Base-by-base conservation (phyloP, 2,113 vertebrate genomes). In the Tretioscincus oriximinensis region DNA sequence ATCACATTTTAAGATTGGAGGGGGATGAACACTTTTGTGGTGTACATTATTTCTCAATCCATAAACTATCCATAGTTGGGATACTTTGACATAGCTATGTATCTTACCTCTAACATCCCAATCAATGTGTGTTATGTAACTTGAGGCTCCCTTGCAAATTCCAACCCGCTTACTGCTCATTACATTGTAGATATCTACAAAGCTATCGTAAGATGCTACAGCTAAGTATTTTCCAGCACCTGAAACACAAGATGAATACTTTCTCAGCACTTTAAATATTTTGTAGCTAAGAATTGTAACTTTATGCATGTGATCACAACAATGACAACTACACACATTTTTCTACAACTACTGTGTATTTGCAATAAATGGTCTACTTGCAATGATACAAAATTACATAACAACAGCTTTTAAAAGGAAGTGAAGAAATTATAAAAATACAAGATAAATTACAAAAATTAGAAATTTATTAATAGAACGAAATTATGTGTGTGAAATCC, bases 81-180 rank as follows among this genome's bases (percentile, higher is more conserved):
- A 41, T 41, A n/a, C 51, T 73, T 66, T 73, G 47, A 28, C 51
- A 28, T 45, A 61, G 3, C 6, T 83, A 29, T 49, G 47, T n/a
- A 73, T n/a, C 90, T 93, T 93, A 97, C 98, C 98, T 96, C 97
- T 95, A 77, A 93, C 63, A 73, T 99, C 98, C 98, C 98, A 99
- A 82, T 99, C 98, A 86, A 99, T 94, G 80, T 99, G 98, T 14
- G 97, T 98, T 88, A 99, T 96, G 72, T 96, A 97, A 92, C 97
- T 99, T 79, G 97, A 96, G 8, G 97, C 96, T 69, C 98, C 98
- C 92, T 98, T 99, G 93, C 98, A 99, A 65, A 98, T 95, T 77
- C 98, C 98, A 12, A 99, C 98, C 16, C 98, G 94, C 85, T 99
- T 99, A 93, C 98, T 99, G 91, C 95, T 99, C 97, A 97, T 96